Conservation (phyloP, 2,888 invertebrate species). For the Dione vanillae region DNA sequence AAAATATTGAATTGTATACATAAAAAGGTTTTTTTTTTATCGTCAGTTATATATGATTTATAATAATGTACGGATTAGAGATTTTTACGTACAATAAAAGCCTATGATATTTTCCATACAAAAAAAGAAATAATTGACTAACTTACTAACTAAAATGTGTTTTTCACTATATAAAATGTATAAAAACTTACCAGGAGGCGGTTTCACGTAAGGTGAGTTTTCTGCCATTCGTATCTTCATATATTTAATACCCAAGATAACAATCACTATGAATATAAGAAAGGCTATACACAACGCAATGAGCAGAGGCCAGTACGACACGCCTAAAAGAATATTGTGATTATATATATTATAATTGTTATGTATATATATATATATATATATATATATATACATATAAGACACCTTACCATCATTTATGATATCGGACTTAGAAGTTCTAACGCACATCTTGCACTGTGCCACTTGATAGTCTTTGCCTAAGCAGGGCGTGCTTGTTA, state of each 20-base stretch:
- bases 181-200: slow-evolving; percentile 68
- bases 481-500: slow-evolving; percentile 66
- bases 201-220: slow-evolving; percentile 74
- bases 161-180: slow-evolving; percentile 15
- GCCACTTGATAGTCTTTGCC: slow-evolving; percentile 75
- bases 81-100: too few species aligned
- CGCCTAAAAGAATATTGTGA: slow-evolving; percentile 60
- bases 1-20: too few species aligned
- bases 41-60: too few species aligned
- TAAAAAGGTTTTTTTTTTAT: too few species aligned
- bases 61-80: too few species aligned
- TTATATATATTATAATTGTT: too few species aligned
- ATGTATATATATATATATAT: neutral
- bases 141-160: too few species aligned
- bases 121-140: too few species aligned
- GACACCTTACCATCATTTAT: slow-evolving; percentile 65
- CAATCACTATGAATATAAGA: slow-evolving; percentile 73
- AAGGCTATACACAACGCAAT: slow-evolving; percentile 74
- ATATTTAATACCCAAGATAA: slow-evolving; percentile 75
- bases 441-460: slow-evolving; percentile 74
- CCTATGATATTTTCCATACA: too few species aligned
- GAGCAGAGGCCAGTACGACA: slow-evolving; percentile 75
- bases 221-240: slow-evolving; percentile 76
- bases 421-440: slow-evolving; percentile 73
- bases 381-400: neutral